phyloP scores from a whole-genome alignment of 2,797 vertebrate genomes.

The Pseudochaenichthys georgianus region DNA sequence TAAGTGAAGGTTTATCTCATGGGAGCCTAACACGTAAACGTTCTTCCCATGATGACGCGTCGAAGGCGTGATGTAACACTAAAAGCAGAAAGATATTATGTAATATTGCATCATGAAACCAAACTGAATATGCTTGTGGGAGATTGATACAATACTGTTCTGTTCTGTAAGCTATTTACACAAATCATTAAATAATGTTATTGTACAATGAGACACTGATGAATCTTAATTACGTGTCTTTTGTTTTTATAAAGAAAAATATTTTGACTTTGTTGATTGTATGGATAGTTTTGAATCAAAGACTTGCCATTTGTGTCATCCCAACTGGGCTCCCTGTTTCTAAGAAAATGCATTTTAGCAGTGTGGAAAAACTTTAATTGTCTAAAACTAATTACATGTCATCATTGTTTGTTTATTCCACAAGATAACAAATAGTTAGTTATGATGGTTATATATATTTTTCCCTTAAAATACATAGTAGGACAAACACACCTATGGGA shows the following conservation, averaged over 20 bases:
- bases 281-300: too few species aligned
- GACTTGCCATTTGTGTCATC: too few species aligned
- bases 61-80: constrained; percentile 27
- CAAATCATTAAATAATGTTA: background rate
- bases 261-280: background rate
- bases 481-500: background rate
- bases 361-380: background rate
- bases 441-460: background rate
- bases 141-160: background rate
- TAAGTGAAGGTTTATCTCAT: constrained; percentile 12
- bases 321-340: background rate
- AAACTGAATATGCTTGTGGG: background rate
- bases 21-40: constrained; percentile 7
- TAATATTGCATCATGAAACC: constrained; percentile 21
- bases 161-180: background rate
- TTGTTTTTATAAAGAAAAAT: background rate
- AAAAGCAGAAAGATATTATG: background rate
- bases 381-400: background rate
- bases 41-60: constrained; percentile 11
- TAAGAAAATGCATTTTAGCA: background rate
- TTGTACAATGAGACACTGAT: background rate
- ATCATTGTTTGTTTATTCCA: background rate
- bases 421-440: background rate
- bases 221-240: background rate
- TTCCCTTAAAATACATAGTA: background rate